These are phyloP conservation scores for Villa cingulata DNA, from an alignment of 2,888 invertebrate species.

Conservation along the genomic window DNA sequence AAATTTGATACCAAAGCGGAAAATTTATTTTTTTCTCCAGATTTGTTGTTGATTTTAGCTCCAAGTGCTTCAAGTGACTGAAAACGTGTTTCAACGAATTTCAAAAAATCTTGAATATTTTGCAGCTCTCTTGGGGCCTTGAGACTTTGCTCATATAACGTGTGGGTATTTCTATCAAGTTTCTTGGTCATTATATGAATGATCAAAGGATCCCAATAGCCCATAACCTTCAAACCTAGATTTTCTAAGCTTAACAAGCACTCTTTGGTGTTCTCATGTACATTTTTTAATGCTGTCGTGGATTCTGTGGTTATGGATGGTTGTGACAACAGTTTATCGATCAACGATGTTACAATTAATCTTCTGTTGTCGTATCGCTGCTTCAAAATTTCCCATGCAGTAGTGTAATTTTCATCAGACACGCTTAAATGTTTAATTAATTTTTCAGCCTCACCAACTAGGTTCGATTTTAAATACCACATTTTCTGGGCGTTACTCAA, in stretches of 20 bases:
- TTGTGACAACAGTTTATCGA: background rate
- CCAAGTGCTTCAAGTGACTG: slow-evolving; percentile 1
- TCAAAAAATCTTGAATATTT: background rate
- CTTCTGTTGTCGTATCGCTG: background rate
- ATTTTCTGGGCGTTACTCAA: background rate
- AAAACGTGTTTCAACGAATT: background rate
- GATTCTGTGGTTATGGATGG: background rate
- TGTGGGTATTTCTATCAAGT: slow-evolving; percentile 1
- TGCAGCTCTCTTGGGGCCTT: background rate
- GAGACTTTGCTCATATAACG: background rate
- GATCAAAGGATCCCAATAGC: background rate
- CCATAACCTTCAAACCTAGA: background rate
- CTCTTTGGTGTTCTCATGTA: background rate
- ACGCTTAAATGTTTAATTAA: background rate
- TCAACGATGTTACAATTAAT: background rate
- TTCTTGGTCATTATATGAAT: background rate
- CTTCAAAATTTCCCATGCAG: background rate
- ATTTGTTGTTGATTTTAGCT: background rate
- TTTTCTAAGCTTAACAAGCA: background rate
- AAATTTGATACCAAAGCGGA: background rate
- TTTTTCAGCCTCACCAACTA: background rate
- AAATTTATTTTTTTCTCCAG: background rate
- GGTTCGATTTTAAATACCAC: background rate
- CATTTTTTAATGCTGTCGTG: background rate
- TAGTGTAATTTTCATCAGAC: background rate